phyloP scores from a whole-genome alignment of 2,888 invertebrate species.

The Lacanobia oleracea region DNA sequence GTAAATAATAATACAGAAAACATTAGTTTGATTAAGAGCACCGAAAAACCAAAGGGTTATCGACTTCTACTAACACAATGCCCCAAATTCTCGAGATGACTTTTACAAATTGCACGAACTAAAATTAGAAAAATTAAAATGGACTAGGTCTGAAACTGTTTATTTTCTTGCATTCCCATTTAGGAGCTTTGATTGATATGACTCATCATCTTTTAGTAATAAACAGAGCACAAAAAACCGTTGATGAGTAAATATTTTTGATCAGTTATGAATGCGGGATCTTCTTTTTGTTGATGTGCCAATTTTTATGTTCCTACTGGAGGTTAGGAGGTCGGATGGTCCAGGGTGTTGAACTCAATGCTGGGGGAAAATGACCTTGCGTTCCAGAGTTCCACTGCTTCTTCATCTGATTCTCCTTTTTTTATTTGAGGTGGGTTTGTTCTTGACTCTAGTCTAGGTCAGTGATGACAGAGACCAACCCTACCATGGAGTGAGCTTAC shows the following conservation, averaged over 20 bases:
- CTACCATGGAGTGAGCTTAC: too few relatives aligned
- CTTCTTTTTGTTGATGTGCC: constrained; percentile 28
- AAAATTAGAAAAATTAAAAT: constrained; percentile 27
- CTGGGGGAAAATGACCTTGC: constrained; percentile 18
- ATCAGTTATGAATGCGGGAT: constrained; percentile 4
- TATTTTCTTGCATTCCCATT: constrained; percentile 34
- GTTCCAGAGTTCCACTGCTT: neutral
- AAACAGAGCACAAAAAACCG: constrained; percentile 26
- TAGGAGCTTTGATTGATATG: constrained; percentile 39
- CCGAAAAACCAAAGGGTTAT: constrained; percentile 3
- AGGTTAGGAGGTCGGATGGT: constrained; percentile 30
- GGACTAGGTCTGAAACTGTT: constrained; percentile 15
- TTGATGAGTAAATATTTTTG: constrained; percentile 46
- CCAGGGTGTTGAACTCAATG: constrained; percentile 37
- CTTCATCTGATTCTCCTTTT: neutral
- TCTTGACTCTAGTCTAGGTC: too few relatives aligned
- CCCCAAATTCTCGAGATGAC: constrained; percentile 36
- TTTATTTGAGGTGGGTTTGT: too few relatives aligned
- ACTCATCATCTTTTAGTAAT: constrained; percentile 17
- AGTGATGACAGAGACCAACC: too few relatives aligned
- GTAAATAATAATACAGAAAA: neutral
- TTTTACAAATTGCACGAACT: constrained; percentile 37
- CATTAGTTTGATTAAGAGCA: neutral
- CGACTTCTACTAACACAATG: constrained; percentile 29
- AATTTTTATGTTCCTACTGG: constrained; percentile 19